Conservation (phyloP, 23 tunicate species). For the Aplidium turbinatum region DNA sequence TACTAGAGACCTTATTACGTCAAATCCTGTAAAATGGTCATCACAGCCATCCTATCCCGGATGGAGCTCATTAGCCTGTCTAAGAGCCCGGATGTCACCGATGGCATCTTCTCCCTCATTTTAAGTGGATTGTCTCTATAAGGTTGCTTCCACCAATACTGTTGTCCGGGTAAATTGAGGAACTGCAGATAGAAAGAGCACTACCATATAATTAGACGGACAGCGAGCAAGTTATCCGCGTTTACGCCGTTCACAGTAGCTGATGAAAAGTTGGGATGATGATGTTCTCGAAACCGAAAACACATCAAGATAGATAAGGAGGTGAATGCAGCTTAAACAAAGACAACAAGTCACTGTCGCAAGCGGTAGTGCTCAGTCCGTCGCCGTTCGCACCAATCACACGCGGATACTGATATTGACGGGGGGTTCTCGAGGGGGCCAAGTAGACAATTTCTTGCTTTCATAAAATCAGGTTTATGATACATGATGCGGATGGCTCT, state of each 20-base stretch:
- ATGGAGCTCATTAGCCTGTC: constrained; percentile 1
- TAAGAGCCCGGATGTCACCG: no score
- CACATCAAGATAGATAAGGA: neutral
- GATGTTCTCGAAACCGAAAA: constrained; percentile 4
- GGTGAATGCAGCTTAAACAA: constrained; percentile 28
- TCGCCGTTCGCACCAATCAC: neutral
- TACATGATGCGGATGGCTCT: no score
- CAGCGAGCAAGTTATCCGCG: constrained; percentile 19
- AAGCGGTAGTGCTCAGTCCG: constrained; percentile 11
- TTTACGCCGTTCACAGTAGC: constrained; percentile 38
- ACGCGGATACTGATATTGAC: no score
- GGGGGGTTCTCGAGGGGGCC: no score
- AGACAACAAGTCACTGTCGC: constrained; percentile 15
- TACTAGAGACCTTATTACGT: constrained; percentile 12
- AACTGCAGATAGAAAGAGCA: constrained; percentile 38
- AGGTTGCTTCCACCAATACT: no score
- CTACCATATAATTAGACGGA: constrained; percentile 13
- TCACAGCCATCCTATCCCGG: neutral
- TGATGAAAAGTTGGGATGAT: constrained; percentile 1
- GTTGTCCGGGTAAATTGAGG: no score
- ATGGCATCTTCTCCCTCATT: no score
- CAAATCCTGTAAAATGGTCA: constrained; percentile 5
- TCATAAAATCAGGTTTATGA: no score
- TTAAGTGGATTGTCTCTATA: no score
- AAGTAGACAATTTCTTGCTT: no score